Conservation (phyloP, 2,888 invertebrate genomes). For the Himalopsyche tibetana region DNA sequence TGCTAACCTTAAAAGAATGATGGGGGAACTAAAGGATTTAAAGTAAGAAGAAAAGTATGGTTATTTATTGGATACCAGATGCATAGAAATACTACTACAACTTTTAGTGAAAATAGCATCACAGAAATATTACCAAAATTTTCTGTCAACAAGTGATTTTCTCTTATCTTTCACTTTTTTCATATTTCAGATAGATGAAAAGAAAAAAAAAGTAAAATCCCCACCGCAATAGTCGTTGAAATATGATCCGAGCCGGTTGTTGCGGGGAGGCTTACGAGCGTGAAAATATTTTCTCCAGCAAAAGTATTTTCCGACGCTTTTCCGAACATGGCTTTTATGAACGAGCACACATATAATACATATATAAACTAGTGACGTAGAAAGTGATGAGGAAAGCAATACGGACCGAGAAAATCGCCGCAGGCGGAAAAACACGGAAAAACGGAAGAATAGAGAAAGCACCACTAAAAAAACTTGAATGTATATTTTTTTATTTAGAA, state of each 20-base stretch:
- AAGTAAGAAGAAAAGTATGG: slow-evolving; percentile 46
- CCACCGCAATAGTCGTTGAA: slow-evolving; percentile 27
- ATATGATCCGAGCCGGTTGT: slow-evolving; percentile 31
- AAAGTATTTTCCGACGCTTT: slow-evolving; percentile 31
- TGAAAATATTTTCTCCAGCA: slow-evolving; percentile 19
- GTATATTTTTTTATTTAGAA: no score
- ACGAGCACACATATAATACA: neutral
- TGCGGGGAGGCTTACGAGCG: slow-evolving; percentile 13
- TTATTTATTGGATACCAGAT: no score
- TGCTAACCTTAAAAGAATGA: slow-evolving; percentile 46
- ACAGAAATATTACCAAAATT: neutral
- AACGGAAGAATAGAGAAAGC: no score
- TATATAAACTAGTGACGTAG: neutral
- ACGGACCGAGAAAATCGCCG: neutral
- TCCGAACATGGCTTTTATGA: slow-evolving; percentile 28
- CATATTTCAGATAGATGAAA: neutral
- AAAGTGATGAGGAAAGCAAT: slow-evolving; percentile 13
- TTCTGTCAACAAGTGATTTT: slow-evolving; percentile 37
- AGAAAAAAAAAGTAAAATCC: neutral
- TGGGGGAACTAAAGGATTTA: neutral
- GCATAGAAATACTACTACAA: no score
- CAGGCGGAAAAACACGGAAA: neutral
- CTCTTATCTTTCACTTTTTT: slow-evolving; percentile 32
- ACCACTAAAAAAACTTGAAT: no score
- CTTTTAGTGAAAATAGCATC: neutral